These are phyloP conservation scores for Melanostoma scalare DNA, from an alignment of 2,888 invertebrate species.

Conservation along the genomic window DNA sequence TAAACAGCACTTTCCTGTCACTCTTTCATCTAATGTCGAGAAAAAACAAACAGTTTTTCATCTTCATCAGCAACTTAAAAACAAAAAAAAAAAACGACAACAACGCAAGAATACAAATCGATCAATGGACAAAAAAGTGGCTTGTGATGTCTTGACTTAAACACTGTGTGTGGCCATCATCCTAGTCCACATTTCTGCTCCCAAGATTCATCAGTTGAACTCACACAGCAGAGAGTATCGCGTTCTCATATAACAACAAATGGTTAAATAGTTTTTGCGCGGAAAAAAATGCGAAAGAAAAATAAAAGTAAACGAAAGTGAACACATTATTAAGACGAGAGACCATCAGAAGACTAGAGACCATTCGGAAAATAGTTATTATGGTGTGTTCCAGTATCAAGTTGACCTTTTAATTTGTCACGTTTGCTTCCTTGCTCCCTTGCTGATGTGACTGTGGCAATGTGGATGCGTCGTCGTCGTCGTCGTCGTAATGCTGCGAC, in stretches of 20 bases:
- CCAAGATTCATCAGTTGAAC: constrained; percentile 13
- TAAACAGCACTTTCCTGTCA: constrained; percentile 60
- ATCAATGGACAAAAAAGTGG: constrained; percentile 27
- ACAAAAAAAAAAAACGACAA: constrained; percentile 5
- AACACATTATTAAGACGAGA: constrained; percentile 29
- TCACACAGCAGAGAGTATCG: constrained; percentile 6
- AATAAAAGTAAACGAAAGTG: constrained; percentile 44
- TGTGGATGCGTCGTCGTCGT: background rate
- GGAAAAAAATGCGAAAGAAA: constrained; percentile 13
- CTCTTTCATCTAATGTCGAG: constrained; percentile 42
- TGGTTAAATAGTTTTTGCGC: background rate
- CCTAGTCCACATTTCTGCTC: constrained; percentile 42
- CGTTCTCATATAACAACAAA: constrained; percentile 13
- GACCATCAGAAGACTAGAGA: background rate
- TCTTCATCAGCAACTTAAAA: background rate
- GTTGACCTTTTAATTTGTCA: constrained; percentile 63
- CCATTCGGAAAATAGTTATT: constrained; percentile 13
- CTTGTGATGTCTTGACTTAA: constrained; percentile 45
- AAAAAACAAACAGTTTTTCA: background rate
- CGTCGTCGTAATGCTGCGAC: background rate
- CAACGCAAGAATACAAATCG: background rate
- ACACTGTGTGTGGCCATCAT: constrained; percentile 58
- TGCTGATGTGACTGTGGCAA: constrained; percentile 9
- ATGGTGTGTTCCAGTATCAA: background rate
- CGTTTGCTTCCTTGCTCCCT: constrained; percentile 32